phyloP scores from a whole-genome alignment of 2,113 vertebrate genomes.

The Zapornia atra region DNA sequence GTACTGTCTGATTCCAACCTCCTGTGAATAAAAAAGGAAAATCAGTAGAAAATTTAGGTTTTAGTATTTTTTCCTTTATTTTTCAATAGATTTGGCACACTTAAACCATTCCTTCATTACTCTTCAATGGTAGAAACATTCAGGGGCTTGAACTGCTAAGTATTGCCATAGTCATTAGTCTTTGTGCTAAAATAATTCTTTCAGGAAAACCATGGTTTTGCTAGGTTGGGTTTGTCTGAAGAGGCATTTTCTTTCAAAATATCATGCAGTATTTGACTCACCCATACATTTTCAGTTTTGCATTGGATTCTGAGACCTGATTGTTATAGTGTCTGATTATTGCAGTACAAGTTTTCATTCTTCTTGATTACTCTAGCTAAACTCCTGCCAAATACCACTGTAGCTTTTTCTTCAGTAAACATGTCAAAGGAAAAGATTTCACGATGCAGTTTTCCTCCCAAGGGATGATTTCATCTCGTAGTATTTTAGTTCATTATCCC shows the following conservation, averaged over 20 bases:
- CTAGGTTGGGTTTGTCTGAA: not conserved
- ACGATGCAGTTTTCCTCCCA: constrained; percentile 31
- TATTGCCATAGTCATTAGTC: not conserved
- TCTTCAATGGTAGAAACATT: not conserved
- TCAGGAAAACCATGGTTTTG: not conserved
- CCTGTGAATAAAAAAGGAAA: not conserved
- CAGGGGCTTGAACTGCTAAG: not conserved
- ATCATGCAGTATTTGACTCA: not conserved
- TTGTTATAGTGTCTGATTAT: constrained; percentile 54
- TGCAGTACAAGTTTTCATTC: constrained; percentile 55
- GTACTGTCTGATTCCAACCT: not conserved
- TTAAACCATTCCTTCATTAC: not conserved
- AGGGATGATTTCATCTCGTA: constrained; percentile 13
- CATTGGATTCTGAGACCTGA: constrained; percentile 33
- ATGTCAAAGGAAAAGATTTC: constrained; percentile 41
- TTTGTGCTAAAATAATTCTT: not conserved
- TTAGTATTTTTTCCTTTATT: not conserved
- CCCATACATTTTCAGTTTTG: not conserved
- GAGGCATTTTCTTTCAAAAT: not conserved
- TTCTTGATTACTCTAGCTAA: constrained; percentile 39
- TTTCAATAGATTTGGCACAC: not conserved
- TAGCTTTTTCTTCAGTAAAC: constrained; percentile 43
- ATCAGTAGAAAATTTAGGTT: not conserved
- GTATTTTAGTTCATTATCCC: constrained; percentile 41
- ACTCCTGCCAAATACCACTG: constrained; percentile 48